phyloP scores from a whole-genome alignment of 2,113 vertebrate species.

The Cyprinus carpio region DNA sequence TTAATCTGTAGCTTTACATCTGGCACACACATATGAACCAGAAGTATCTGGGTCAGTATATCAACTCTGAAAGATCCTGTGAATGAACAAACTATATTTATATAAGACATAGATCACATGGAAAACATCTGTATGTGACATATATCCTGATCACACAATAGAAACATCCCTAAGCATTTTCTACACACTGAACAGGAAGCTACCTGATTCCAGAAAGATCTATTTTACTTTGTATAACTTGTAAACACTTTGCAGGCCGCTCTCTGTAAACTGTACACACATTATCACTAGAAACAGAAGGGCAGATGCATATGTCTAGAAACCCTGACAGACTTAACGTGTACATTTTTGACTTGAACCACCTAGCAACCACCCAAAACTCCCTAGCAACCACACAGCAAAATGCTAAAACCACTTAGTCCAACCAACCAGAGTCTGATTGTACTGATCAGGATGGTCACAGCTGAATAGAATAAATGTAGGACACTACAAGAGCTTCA shows the following conservation, averaged over 20 bases:
- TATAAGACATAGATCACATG: not conserved
- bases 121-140: conserved; percentile 1
- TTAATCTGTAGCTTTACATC: conserved; percentile 16
- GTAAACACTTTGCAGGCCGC: not conserved
- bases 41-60: conserved; percentile 6
- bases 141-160: conserved; percentile 21
- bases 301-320: not conserved
- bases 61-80: conserved; percentile 9
- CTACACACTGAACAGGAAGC: not conserved
- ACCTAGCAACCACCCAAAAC: not conserved
- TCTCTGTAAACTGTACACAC: conserved; percentile 32
- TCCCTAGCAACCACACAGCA: not conserved
- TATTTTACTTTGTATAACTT: conserved; percentile 2
- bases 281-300: conserved; percentile 22
- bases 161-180: not conserved
- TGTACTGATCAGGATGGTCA: not conserved
- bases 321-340: not conserved
- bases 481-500: not conserved
- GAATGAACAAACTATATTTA: conserved; percentile 9
- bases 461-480: not conserved
- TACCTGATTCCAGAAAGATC: conserved; percentile 15
- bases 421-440: not conserved
- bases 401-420: not conserved
- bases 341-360: not conserved
- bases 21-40: not conserved